Percentiles rank a stretch among this genome's conserved stretches.
Evolutionary conservation across 1,140 invertebrate species (phyloP).

Genomic region (Bombus affinis): DNA sequence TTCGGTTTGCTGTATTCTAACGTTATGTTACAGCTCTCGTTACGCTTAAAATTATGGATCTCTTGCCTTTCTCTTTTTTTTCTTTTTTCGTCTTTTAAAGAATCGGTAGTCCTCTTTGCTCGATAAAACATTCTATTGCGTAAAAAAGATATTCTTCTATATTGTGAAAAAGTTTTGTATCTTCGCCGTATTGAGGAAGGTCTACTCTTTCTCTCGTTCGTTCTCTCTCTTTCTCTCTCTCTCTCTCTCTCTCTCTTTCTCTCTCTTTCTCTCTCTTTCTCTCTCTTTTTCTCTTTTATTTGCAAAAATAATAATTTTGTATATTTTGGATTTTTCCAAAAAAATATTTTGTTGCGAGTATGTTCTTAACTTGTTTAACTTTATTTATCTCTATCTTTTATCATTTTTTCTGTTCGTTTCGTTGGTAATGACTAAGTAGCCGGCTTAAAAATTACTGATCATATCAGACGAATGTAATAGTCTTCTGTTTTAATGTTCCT

Average conservation of each 20-base stretch:
- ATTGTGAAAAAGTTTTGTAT: slow-evolving; percentile 41
- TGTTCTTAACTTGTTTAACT: neutral
- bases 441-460: neutral
- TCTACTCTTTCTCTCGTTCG: neutral
- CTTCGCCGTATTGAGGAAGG: neutral
- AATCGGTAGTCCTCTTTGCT: slow-evolving; percentile 42
- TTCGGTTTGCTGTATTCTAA: slow-evolving; percentile 66
- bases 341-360: slow-evolving; percentile 24
- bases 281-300: neutral
- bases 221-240: neutral
- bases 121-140: slow-evolving; percentile 40
- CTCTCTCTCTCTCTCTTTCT: no score
- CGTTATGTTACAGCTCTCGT: slow-evolving; percentile 55
- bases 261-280: neutral
- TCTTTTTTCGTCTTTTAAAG: slow-evolving; percentile 19
- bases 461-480: slow-evolving; percentile 10
- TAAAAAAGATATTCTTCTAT: slow-evolving; percentile 57
- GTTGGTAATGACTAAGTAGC: neutral
- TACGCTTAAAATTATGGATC: slow-evolving; percentile 57
- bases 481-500: slow-evolving; percentile 15
- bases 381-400: neutral
- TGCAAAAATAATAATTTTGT: slow-evolving; percentile 46
- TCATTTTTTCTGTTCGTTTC: neutral
- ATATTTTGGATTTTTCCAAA: slow-evolving; percentile 3
- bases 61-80: neutral